These are phyloP conservation scores for Oryzias curvinotus DNA, from an alignment of 2,113 vertebrate genomes.

Conservation along the genomic window DNA sequence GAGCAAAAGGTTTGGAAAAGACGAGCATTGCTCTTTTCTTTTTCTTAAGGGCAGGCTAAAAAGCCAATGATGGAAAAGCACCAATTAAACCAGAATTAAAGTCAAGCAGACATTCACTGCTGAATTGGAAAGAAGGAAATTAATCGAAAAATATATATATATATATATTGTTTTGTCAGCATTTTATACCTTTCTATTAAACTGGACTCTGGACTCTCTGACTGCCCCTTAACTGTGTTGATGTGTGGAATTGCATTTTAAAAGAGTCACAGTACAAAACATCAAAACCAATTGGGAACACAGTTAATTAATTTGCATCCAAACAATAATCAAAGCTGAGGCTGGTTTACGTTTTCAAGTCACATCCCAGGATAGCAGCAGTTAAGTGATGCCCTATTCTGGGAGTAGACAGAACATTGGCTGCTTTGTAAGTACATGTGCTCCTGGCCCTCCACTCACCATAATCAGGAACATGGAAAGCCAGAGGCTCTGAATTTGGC, in stretches of 20 bases:
- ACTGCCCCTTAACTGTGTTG: not conserved
- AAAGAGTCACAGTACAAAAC: not conserved
- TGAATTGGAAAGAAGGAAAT: not conserved
- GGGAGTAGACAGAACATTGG: constrained; percentile 29
- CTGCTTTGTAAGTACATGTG: constrained; percentile 5
- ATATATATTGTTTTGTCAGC: not conserved
- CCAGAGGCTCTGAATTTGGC: constrained; percentile 1
- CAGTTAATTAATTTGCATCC: not conserved
- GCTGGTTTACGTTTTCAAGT: constrained; percentile 23
- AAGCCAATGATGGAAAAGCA: constrained; percentile 27
- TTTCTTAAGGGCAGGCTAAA: constrained; percentile 31
- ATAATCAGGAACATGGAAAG: constrained; percentile 2
- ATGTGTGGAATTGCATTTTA: not conserved
- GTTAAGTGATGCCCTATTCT: constrained; percentile 20
- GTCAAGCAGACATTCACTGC: not conserved
- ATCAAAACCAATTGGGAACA: constrained; percentile 1
- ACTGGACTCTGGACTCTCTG: not conserved
- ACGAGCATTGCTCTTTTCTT: constrained; percentile 8
- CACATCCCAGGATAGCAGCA: constrained; percentile 7
- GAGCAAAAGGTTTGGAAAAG: constrained; percentile 21
- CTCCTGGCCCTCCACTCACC: constrained; percentile 4
- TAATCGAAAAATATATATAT: too few relatives aligned
- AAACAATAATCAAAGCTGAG: constrained; percentile 12
- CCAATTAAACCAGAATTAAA: constrained; percentile 24
- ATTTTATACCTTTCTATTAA: constrained; percentile 20